Evolutionary conservation across 2,113 vertebrate species (phyloP), one percentile per base, ranked within the genome.

Genomic region (Erythrolamprus reginae): DNA sequence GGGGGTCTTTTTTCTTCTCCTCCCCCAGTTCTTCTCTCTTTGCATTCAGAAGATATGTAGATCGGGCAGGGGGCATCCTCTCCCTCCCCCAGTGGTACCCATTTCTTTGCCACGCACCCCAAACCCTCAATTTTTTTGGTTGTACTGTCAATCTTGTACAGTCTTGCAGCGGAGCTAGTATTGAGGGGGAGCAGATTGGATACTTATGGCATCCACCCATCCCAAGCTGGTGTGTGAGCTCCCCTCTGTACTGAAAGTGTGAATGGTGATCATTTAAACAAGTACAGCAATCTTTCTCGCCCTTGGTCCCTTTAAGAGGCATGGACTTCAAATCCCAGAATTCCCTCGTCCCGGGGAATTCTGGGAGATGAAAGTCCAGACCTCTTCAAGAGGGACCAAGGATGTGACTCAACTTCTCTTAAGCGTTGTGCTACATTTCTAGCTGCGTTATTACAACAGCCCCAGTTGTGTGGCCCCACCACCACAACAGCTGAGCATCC

Each of bases 1-100:
- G 97, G 96, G 97, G 96, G 96, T 96, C 97, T 97, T 97, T 93
- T 92, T 97, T 97, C 97, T 93, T 92, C 93, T 5, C 28, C 65
- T 70, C 5, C 28, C 83, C 24, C 19, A 10, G 19, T 6, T 38
- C 53, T n/a, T n/a, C 4, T 24, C 55, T 9, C 55, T 13, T 1
- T 24, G 33, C 33, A 26, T 33, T n/a, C 28, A 65, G 28, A 19
- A 70, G n/a, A 2, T 33, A 7, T 51, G 13, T 13, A 33, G 12
- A 19, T 51, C 33, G 0, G 28, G 58, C n/a, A 3, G 58, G 10
- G 28, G 5, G 28, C 12, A 65, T 70, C n/a, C 12, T 13, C n/a
- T 70, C 13, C 13, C n/a, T 70, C 65, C n/a, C n/a, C n/a, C 33
- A 38, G 65, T 6, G 15, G 65, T 38, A n/a, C 65, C n/a, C 33